Percentiles rank a stretch among this genome's conserved stretches.
Evolutionary conservation across 2,113 vertebrate genomes (phyloP).

Genomic region (Platanista minor): DNA sequence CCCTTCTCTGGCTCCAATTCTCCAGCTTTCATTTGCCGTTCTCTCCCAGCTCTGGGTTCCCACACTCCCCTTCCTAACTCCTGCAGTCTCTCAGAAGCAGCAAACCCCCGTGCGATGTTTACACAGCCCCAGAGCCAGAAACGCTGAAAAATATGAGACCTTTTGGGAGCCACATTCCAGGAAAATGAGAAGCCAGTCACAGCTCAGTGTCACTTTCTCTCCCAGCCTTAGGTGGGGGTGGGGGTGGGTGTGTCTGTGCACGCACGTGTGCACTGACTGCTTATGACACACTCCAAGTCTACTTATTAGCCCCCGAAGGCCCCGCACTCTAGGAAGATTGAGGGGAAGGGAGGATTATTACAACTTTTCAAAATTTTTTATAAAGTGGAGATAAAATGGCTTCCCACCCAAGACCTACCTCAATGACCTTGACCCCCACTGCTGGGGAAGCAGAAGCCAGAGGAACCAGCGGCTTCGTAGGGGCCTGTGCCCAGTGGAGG

Average conservation of each 20-base stretch:
- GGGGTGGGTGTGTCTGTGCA: accelerated
- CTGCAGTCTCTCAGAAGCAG: background rate
- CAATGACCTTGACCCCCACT: background rate
- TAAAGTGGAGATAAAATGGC: background rate
- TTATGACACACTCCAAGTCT: background rate
- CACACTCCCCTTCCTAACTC: background rate
- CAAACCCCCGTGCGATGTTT: slow-evolving; percentile 27
- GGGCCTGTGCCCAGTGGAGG: background rate
- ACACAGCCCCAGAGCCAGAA: slow-evolving; percentile 65
- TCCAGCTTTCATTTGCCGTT: background rate
- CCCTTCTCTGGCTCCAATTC: background rate
- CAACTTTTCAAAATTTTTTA: background rate
- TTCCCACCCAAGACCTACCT: background rate
- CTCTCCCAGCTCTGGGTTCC: background rate
- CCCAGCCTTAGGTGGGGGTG: background rate
- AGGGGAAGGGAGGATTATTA: background rate
- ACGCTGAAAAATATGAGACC: slow-evolving; percentile 58
- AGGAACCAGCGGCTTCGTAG: background rate
- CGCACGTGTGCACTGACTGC: background rate
- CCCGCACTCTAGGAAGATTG: background rate
- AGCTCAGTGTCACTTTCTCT: slow-evolving; percentile 50
- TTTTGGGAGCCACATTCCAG: slow-evolving; percentile 66
- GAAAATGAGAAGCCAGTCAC: slow-evolving; percentile 60
- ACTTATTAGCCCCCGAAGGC: background rate
- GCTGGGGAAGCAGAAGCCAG: background rate